A percentile compares a stretch with the other conserved stretches of the same genome.
Evolutionary conservation across 2,888 invertebrate species (phyloP).

Genomic region (Meghimatium bilineatum): DNA sequence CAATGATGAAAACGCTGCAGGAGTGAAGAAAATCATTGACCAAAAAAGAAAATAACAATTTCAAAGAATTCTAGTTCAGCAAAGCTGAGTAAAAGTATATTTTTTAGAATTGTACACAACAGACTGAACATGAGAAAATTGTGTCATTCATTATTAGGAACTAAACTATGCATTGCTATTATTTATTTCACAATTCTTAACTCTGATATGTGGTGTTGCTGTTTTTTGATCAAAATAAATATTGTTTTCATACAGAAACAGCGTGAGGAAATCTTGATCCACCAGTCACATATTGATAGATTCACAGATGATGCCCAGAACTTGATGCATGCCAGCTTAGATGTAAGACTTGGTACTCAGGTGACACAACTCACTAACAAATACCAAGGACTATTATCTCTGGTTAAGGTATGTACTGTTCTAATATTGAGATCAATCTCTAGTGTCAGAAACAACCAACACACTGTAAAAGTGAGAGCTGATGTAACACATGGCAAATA

Average conservation of each 20-base stretch:
- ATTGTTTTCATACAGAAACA: constrained; percentile 64
- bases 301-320: constrained; percentile 94
- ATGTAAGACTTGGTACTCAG: constrained; percentile 84
- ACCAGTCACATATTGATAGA: constrained; percentile 89
- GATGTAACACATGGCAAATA: too few species aligned
- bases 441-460: too few species aligned
- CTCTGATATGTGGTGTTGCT: not conserved
- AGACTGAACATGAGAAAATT: too few species aligned
- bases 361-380: constrained; percentile 93
- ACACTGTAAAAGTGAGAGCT: too few species aligned
- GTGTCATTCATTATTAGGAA: too few species aligned
- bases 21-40: too few species aligned
- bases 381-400: constrained; percentile 92
- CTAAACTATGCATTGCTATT: not conserved
- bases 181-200: not conserved
- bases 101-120: too few species aligned
- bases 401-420: constrained; percentile 83
- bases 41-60: too few species aligned
- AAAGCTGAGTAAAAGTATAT: too few species aligned
- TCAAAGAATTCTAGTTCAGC: too few species aligned
- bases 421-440: too few species aligned
- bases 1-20: too few species aligned
- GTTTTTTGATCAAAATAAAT: not conserved
- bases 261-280: constrained; percentile 86
- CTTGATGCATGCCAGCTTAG: constrained; percentile 88